phyloP scores from a whole-genome alignment of 1,140 invertebrate species.

The Sipha flava region DNA sequence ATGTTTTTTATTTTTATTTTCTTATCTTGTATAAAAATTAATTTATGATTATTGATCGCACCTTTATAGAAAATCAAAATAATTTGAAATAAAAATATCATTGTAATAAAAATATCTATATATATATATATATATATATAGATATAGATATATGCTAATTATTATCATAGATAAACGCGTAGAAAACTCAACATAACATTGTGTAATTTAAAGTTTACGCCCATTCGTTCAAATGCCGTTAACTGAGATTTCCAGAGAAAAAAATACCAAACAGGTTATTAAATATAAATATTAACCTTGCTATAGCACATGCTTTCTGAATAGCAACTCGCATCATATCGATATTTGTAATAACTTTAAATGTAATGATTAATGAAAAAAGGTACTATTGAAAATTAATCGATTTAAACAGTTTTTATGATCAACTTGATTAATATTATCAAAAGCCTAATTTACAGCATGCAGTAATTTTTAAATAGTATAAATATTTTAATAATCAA shows the following conservation, averaged over 20 bases:
- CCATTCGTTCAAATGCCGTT: constrained; percentile 21
- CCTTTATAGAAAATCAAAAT: too few species aligned
- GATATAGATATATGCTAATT: not conserved
- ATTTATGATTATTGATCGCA: too few species aligned
- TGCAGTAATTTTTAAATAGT: not conserved
- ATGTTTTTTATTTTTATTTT: too few species aligned
- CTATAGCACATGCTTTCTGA: not conserved
- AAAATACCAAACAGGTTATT: constrained; percentile 11
- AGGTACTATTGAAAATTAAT: not conserved
- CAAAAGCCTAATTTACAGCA: not conserved
- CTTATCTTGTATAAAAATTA: too few species aligned
- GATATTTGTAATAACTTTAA: not conserved
- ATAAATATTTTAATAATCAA: too few species aligned
- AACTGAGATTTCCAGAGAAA: constrained; percentile 4
- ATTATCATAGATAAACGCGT: not conserved
- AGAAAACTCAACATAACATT: not conserved
- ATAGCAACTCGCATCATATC: not conserved
- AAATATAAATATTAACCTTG: constrained; percentile 5
- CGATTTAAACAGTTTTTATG: not conserved
- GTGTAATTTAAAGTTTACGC: constrained; percentile 13
- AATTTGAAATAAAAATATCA: too few species aligned
- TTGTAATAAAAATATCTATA: too few species aligned
- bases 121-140: too few species aligned
- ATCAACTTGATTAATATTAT: not conserved
- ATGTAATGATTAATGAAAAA: not conserved